Evolutionary conservation across 1,140 invertebrate genomes (phyloP).

Genomic region (Mya arenaria): DNA sequence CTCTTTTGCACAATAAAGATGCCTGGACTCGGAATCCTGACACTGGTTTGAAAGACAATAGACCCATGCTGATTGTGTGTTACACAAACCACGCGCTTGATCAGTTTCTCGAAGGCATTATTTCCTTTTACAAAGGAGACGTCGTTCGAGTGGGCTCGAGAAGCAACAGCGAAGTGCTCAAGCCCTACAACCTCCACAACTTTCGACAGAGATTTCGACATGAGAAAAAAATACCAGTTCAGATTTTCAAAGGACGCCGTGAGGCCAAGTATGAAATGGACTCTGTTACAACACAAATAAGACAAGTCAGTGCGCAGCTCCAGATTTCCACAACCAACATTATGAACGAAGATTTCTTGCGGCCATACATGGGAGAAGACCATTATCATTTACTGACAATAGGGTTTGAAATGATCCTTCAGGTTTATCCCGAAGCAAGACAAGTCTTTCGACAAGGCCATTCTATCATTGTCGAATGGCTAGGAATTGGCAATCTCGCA

Average conservation of each 20-base stretch:
- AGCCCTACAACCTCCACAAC: slow-evolving; percentile 59
- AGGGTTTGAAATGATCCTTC: slow-evolving; percentile 25
- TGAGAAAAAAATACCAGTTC: slow-evolving; percentile 50
- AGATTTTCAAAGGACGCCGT: slow-evolving; percentile 53
- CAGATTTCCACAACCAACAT: slow-evolving; percentile 64
- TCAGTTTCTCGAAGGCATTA: slow-evolving; percentile 89
- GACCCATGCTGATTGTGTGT: slow-evolving; percentile 89
- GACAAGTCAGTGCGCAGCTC: slow-evolving; percentile 59
- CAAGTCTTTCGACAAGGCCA: neutral
- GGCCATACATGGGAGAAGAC: slow-evolving; percentile 51
- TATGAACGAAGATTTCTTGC: slow-evolving; percentile 63
- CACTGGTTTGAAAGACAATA: slow-evolving; percentile 34
- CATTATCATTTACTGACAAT: slow-evolving; percentile 40
- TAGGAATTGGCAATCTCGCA: slow-evolving; percentile 48
- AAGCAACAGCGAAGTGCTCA: slow-evolving; percentile 82
- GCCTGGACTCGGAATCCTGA: slow-evolving; percentile 65
- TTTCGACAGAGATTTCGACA: slow-evolving; percentile 58
- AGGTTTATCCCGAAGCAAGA: slow-evolving; percentile 14
- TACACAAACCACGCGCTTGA: slow-evolving; percentile 94
- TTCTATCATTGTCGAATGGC: slow-evolving; percentile 59
- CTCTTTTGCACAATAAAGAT: slow-evolving; percentile 75
- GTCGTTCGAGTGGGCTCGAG: slow-evolving; percentile 89
- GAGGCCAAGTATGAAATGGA: slow-evolving; percentile 56
- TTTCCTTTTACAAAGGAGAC: slow-evolving; percentile 65
- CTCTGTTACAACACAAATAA: slow-evolving; percentile 58